Evolutionary conservation across 2,797 vertebrate species (phyloP), one percentile per base, ranked within the genome.

Genomic region (Hoplostethus mediterraneus): DNA sequence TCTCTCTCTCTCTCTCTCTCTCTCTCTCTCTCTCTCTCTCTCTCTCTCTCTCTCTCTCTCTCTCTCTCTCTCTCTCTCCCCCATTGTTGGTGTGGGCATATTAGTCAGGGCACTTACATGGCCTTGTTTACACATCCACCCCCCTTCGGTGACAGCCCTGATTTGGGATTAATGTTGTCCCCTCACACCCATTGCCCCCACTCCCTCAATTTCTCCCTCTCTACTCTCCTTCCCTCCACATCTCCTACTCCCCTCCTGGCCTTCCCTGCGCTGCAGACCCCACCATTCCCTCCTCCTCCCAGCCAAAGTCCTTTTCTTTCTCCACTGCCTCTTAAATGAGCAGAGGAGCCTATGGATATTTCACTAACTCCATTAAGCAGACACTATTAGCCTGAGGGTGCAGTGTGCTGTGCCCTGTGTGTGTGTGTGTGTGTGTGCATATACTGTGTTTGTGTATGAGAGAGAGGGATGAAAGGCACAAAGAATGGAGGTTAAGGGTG

Each of bases 321-420:
- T 81, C 53, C 63, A 28, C 73, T 87, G 85, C 84, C 84, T 90
- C 81, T 84, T 84, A 91, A 90, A 91, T 85, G 84, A 90, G 73
- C 76, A 76, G 44, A 66, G 63, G 79, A 64, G 66, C 86, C 79
- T 75, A 60, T 73, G 75, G 77, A 88, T 88, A 74, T 66, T 81
- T 83, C 80, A 81, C 85, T 72, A 84, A 83, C 70, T 86, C 82
- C 80, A 87, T 89, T 87, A 86, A 70, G 68, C 65, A 76, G 74
- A 84, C 84, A 69, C 45, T 25, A 63, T 69, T 77, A 60, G 82
- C 84, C 73, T 83, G 31, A 63, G 82, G 80, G 73, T 80, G 60
- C 58, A 42, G 58, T 21, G 54, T 64, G 48, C 44, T 69, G 58
- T 67, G 71, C 45, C 54, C 58, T 28, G 60, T 31, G 14, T 54